Percentiles rank a stretch among this genome's conserved stretches.
Evolutionary conservation across 1,140 invertebrate genomes (phyloP).

Genomic region (Drosophila pandora): DNA sequence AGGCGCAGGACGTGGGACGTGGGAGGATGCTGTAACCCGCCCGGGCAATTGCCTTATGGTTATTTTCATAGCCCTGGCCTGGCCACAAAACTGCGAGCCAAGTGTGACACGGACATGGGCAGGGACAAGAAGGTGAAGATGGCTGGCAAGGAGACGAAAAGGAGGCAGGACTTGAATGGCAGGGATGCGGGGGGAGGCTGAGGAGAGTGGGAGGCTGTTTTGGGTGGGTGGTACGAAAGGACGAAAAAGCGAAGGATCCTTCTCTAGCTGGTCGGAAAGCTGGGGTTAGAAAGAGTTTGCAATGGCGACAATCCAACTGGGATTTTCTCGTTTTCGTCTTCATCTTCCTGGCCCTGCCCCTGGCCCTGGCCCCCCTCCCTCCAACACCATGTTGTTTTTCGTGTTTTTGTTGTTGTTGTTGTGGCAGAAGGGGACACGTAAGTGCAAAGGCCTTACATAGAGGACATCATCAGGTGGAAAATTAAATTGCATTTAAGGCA

Average conservation of each 20-base stretch:
- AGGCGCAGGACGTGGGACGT: no score
- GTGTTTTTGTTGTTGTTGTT: conserved; percentile 27
- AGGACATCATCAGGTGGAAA: conserved; percentile 61
- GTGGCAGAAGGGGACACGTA: conserved; percentile 23
- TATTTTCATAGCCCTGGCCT: conserved; percentile 81
- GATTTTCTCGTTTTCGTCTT: conserved; percentile 52
- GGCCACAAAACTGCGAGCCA: conserved; percentile 78
- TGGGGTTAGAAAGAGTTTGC: conserved; percentile 32
- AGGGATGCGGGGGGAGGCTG: background rate
- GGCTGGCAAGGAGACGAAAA: conserved; percentile 6
- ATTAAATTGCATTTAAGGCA: conserved; percentile 64
- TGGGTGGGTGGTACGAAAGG: conserved; percentile 24
- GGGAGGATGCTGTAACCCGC: conserved; percentile 51
- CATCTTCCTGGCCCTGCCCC: background rate
- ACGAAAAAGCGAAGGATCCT: conserved; percentile 34
- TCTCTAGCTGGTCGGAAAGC: conserved; percentile 17
- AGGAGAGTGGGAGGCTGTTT: conserved; percentile 4
- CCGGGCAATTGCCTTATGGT: conserved; percentile 80
- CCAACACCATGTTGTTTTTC: conserved; percentile 11
- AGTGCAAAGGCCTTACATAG: conserved; percentile 37
- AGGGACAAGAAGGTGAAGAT: conserved; percentile 17
- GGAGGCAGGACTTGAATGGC: conserved; percentile 16
- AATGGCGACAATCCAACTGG: conserved; percentile 57
- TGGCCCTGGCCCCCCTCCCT: no score
- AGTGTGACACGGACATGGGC: conserved; percentile 66